Conservation (phyloP, 2,888 invertebrate genomes). For the Chymomyza amoena region DNA sequence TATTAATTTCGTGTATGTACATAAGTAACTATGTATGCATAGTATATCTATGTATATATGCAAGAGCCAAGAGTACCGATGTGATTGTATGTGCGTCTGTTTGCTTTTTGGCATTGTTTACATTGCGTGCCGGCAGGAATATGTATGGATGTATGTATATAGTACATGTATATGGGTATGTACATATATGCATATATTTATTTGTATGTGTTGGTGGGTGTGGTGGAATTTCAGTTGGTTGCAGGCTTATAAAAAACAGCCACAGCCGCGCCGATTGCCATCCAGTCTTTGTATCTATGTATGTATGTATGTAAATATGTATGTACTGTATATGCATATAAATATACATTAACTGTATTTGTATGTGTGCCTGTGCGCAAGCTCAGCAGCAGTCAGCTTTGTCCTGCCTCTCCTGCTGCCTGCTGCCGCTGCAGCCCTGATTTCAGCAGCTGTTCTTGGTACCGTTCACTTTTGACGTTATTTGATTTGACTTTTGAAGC, state of each 20-base stretch:
- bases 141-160: neutral
- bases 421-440: neutral
- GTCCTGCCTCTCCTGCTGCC: neutral
- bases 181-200: neutral
- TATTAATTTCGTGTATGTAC: neutral
- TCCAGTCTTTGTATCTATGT: neutral
- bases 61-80: neutral
- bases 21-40: neutral
- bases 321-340: no score
- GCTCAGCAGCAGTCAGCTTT: neutral
- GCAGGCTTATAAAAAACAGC: neutral
- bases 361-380: neutral
- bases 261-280: neutral
- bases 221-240: conserved; percentile 11
- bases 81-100: neutral
- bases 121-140: conserved; percentile 20
- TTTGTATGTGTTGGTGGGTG: conserved; percentile 10
- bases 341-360: neutral
- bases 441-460: neutral
- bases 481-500: conserved; percentile 1
- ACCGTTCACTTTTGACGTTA: neutral
- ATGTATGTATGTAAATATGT: neutral
- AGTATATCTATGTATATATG: neutral
- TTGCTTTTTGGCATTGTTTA: conserved; percentile 32
- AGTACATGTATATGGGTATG: neutral